Evolutionary conservation across 2,797 vertebrate species (phyloP).

Genomic region (Schizopygopsis pylzovi): DNA sequence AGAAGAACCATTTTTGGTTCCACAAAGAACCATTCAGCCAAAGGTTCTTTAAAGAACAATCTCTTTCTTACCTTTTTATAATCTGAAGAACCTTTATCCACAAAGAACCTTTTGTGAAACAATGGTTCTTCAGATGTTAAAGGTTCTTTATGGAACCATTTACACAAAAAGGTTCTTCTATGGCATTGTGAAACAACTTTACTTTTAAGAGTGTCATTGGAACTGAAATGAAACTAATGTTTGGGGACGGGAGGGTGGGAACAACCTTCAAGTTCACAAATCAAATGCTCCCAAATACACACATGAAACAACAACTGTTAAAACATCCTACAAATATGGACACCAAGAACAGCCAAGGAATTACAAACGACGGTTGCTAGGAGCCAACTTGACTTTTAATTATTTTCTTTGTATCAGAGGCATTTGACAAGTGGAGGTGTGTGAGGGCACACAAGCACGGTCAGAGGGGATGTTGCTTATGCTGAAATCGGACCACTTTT

Average conservation of each 20-base stretch:
- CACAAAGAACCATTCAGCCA: too few species aligned
- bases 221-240: background rate
- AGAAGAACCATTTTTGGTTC: too few species aligned
- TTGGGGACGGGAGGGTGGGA: background rate
- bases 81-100: too few species aligned
- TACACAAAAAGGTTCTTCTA: too few species aligned
- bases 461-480: slow-evolving; percentile 82
- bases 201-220: background rate
- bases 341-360: background rate
- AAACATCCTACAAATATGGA: background rate
- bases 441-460: slow-evolving; percentile 88
- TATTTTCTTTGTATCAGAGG: slow-evolving; percentile 91
- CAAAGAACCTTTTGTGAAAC: too few species aligned
- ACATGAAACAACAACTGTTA: background rate
- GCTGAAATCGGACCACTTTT: slow-evolving; percentile 87
- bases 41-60: too few species aligned
- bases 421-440: slow-evolving; percentile 97
- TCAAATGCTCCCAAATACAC: background rate
- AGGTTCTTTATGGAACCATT: too few species aligned
- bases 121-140: too few species aligned
- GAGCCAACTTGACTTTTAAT: slow-evolving; percentile 74
- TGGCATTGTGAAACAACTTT: too few species aligned
- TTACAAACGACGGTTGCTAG: slow-evolving; percentile 72
- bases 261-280: background rate
- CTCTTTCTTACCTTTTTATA: too few species aligned